Percentiles rank a stretch among this genome's conserved stretches.
phyloP scores from a whole-genome alignment of 2,113 vertebrate genomes.

The Hucho hucho region DNA sequence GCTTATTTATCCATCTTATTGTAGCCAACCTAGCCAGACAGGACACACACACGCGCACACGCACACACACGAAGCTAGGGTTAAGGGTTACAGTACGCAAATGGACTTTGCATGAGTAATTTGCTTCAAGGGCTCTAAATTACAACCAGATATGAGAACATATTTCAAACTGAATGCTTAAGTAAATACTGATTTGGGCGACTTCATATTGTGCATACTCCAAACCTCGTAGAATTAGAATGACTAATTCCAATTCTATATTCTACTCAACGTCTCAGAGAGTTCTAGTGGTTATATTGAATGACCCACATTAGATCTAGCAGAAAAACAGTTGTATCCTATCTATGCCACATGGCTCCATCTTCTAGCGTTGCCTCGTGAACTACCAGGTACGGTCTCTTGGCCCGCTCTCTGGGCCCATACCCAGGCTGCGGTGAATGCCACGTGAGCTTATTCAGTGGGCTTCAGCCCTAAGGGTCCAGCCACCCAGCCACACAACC shows the following conservation, averaged over 20 bases:
- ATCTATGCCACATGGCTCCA: slow-evolving; percentile 40
- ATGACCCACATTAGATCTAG: slow-evolving; percentile 31
- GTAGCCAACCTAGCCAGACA: slow-evolving; percentile 10
- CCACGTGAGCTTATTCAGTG: slow-evolving; percentile 61
- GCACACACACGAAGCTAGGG: background rate
- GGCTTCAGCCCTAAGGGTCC: slow-evolving; percentile 58
- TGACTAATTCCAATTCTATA: background rate
- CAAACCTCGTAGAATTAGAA: background rate
- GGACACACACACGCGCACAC: background rate
- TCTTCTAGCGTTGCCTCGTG: slow-evolving; percentile 52
- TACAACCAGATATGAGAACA: background rate
- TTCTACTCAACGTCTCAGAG: background rate
- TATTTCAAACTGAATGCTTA: background rate
- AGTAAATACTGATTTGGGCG: background rate
- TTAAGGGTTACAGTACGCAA: background rate
- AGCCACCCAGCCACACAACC: slow-evolving; percentile 49
- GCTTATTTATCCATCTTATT: slow-evolving; percentile 22
- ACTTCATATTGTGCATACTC: too few species aligned
- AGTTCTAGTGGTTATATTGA: slow-evolving; percentile 36
- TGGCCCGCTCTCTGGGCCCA: slow-evolving; percentile 50
- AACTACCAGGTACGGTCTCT: slow-evolving; percentile 57
- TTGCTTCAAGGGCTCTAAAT: background rate
- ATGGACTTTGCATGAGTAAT: background rate
- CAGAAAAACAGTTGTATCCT: slow-evolving; percentile 43
- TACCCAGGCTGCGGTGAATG: slow-evolving; percentile 46